Conservation (phyloP, 2,113 vertebrate species). For the Engystomops pustulosus region DNA sequence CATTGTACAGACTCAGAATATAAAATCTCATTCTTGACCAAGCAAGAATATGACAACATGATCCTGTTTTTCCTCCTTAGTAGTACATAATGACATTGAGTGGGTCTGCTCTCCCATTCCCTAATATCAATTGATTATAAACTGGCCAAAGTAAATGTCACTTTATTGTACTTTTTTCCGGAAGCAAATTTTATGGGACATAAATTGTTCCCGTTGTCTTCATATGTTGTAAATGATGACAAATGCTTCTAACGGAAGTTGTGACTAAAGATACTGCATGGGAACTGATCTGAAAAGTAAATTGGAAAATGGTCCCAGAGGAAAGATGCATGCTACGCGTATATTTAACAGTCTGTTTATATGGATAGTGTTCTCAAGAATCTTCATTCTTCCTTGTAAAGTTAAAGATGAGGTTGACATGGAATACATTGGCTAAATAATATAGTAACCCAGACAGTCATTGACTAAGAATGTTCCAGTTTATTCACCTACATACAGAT, state of each 20-base stretch:
- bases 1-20: neutral
- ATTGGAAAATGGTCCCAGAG: slow-evolving; percentile 37
- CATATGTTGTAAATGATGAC: slow-evolving; percentile 23
- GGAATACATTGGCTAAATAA: neutral
- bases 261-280: slow-evolving; percentile 33
- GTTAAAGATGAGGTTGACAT: neutral
- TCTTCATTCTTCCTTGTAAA: neutral
- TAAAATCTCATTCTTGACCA: slow-evolving; percentile 2
- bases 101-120: neutral
- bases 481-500: too few relatives aligned
- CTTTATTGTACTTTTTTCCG: neutral
- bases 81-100: neutral
- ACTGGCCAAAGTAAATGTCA: neutral
- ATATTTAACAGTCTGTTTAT: slow-evolving; percentile 18
- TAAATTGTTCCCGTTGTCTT: slow-evolving; percentile 28
- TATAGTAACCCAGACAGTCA: neutral
- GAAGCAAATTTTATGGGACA: neutral
- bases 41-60: too few relatives aligned
- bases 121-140: neutral
- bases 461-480: neutral
- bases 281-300: slow-evolving; percentile 22
- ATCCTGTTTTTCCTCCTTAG: neutral
- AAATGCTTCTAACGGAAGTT: slow-evolving; percentile 36
- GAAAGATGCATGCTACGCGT: slow-evolving; percentile 32
- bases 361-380: slow-evolving; percentile 14